Evolutionary conservation across 2,797 vertebrate genomes (phyloP).

Genomic region (Lagorchestes hirsutus): DNA sequence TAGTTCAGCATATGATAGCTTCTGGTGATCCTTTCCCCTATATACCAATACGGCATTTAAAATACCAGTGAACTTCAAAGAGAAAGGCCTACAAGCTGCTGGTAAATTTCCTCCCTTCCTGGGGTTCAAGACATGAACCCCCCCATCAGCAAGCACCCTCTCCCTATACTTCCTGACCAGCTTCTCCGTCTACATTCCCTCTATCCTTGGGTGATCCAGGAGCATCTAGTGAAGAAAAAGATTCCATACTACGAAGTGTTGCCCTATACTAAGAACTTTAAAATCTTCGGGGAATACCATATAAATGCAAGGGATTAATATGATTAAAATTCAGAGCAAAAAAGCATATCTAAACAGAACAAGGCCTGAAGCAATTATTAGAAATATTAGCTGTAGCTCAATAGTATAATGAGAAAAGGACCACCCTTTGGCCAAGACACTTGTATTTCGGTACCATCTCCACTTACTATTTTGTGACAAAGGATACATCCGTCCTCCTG

Average conservation of each 20-base stretch:
- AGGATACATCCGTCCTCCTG: not conserved
- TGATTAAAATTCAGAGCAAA: not conserved
- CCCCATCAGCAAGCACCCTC: not conserved
- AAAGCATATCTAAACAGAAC: not conserved
- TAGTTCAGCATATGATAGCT: not conserved
- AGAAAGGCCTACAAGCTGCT: not conserved
- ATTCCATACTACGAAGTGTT: not conserved
- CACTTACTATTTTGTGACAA: not conserved
- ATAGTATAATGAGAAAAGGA: not conserved
- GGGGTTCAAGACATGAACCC: not conserved
- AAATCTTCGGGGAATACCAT: not conserved
- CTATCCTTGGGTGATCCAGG: not conserved
- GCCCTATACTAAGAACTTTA: not conserved
- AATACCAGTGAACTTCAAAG: not conserved
- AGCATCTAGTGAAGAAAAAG: not conserved
- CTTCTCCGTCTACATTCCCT: not conserved
- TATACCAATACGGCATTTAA: not conserved
- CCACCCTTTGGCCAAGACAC: not conserved
- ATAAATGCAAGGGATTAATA: not conserved
- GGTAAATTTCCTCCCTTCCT: not conserved
- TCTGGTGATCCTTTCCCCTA: not conserved
- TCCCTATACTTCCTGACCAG: not conserved
- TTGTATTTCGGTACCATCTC: not conserved
- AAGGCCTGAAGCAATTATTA: not conserved
- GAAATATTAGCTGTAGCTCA: not conserved